phyloP scores from a whole-genome alignment of 2,888 invertebrate genomes.

The Eucera pruinosa region DNA sequence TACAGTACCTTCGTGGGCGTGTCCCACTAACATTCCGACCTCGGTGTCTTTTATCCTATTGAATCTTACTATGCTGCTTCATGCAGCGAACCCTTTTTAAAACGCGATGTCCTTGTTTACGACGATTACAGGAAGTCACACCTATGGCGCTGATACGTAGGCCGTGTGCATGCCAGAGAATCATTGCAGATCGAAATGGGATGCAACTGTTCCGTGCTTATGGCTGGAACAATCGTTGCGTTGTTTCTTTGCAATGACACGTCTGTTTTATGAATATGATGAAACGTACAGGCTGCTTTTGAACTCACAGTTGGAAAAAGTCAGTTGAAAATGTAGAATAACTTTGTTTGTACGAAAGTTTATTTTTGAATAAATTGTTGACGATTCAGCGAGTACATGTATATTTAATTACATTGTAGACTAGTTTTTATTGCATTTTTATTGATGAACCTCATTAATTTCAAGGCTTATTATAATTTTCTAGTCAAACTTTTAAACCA shows the following conservation, averaged over 20 bases:
- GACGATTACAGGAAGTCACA: conserved; percentile 59
- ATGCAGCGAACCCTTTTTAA: conserved; percentile 52
- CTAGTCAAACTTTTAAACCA: too few species aligned
- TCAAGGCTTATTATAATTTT: too few species aligned
- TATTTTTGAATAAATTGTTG: too few species aligned
- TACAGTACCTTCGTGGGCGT: conserved; percentile 71
- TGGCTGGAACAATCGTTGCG: conserved; percentile 11
- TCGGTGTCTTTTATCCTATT: conserved; percentile 64
- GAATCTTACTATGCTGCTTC: conserved; percentile 30
- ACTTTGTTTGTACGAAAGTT: too few species aligned
- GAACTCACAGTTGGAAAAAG: too few species aligned
- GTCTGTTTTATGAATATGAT: too few species aligned
- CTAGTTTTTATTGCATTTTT: too few species aligned
- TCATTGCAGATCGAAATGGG: conserved; percentile 9
- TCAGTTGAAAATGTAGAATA: too few species aligned
- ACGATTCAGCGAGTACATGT: too few species aligned
- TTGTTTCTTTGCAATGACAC: not conserved
- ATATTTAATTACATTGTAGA: too few species aligned
- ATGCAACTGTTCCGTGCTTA: not conserved
- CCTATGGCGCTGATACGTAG: conserved; percentile 43
- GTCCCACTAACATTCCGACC: conserved; percentile 69
- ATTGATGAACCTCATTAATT: too few species aligned
- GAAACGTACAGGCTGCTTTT: too few species aligned
- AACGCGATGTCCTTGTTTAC: conserved; percentile 60
- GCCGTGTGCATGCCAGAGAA: conserved; percentile 2